Base-by-base conservation (phyloP, 1,140 invertebrate species). In the Drosophila ogumai region DNA sequence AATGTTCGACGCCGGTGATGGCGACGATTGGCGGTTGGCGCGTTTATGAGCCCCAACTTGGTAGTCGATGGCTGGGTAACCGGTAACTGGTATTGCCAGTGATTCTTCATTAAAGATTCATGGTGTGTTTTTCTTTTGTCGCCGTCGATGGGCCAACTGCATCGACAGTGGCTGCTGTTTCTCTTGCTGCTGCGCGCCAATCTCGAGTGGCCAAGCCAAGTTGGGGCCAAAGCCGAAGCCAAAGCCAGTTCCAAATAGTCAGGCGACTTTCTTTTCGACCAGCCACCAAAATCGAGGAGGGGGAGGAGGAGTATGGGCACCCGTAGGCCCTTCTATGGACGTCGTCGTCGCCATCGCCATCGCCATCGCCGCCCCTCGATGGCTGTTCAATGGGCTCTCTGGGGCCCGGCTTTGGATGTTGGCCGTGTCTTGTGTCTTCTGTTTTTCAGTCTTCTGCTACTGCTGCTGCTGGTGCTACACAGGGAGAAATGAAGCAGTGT, bases 41-140 rank as follows among this genome's bases (percentile, higher is more conserved):
- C 82, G 57, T 75, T 55, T 46, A 54, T 52, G 66, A 72, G 38
- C 52, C 75, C 75, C 71, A 76, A 79, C 64, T 75, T 82, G 79
- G 59, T 61, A 52, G 6, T 32, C 22, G 58, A 22, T 60, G 10
- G 32, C 46, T 67, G 57, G 63, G 36, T 49, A 64, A 9, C 28
- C 25, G 56, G 41, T 46, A n/a, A 12, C 22, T 47, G 22, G 22
- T 15, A 41, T 17, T 43, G 41, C 57, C 44, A 54, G 68, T 81
- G 63, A 90, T 90, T 90, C 86, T 90, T 90, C 86, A 90, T 90
- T 90, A 90, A 86, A 90, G 86, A 90, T 90, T 90, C 86, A 90
- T 90, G 82, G 81, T 77, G 86, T 90, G 86, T 90, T 87, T 87
- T 87, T 87, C 84, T 84, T 87, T 76, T 73, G 79, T 58, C 28